These are phyloP conservation scores for Pantherophis alleghaniensis DNA, from an alignment of 2,797 vertebrate genomes.

Conservation along the genomic window DNA sequence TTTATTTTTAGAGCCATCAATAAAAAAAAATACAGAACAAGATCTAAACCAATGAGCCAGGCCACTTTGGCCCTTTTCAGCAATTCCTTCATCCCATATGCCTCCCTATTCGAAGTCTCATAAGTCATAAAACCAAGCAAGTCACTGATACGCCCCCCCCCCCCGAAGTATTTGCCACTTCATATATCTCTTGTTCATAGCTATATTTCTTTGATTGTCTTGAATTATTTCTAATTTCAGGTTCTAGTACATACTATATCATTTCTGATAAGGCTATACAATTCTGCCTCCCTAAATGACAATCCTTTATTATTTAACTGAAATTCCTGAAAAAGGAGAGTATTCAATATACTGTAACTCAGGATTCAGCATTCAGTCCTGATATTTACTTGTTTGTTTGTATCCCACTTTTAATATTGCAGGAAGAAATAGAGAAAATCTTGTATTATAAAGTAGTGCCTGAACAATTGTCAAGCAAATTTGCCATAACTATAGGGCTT, in stretches of 20 bases:
- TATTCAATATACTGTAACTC: background rate
- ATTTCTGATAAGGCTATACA: background rate
- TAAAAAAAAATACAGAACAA: conserved; percentile 12
- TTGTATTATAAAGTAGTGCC: background rate
- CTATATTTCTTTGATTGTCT: background rate
- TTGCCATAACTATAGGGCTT: background rate
- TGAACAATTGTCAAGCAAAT: background rate
- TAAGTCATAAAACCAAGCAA: background rate
- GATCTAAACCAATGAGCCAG: background rate
- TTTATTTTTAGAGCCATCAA: conserved; percentile 15
- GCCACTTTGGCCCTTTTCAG: background rate
- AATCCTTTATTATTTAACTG: background rate
- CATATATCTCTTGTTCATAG: background rate
- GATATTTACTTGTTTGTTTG: background rate
- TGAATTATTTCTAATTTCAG: background rate
- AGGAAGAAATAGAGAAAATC: background rate
- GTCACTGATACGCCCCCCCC: background rate
- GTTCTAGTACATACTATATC: background rate
- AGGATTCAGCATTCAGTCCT: background rate
- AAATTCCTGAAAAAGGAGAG: background rate
- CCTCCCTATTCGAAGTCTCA: background rate
- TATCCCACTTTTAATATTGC: background rate
- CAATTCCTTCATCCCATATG: background rate
- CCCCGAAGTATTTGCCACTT: background rate
- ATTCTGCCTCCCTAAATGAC: background rate